Evolutionary conservation across 2,888 invertebrate genomes (phyloP).

Genomic region (Xestia xanthographa): DNA sequence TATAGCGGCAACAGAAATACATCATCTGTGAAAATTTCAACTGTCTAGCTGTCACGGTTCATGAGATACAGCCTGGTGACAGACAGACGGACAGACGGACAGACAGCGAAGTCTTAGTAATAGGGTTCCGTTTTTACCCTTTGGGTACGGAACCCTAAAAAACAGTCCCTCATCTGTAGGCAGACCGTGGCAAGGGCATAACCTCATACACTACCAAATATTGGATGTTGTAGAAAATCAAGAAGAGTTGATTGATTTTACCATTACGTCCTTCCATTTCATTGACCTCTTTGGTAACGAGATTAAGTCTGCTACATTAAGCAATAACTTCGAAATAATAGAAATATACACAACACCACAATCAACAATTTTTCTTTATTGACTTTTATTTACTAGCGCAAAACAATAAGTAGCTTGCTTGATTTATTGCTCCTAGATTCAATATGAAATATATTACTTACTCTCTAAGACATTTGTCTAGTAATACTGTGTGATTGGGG

Average conservation of each 20-base stretch:
- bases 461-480: slow-evolving; percentile 3
- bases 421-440: slow-evolving; percentile 46
- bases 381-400: slow-evolving; percentile 49
- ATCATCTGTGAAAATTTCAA: no score
- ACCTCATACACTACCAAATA: not conserved
- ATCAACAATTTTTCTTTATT: slow-evolving; percentile 46
- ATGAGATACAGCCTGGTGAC: no score
- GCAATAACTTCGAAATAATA: slow-evolving; percentile 32
- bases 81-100: no score
- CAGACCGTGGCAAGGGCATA: not conserved
- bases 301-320: slow-evolving; percentile 49
- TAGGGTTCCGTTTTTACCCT: no score
- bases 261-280: slow-evolving; percentile 12
- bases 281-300: slow-evolving; percentile 18
- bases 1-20: no score
- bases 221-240: not conserved
- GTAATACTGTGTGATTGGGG: slow-evolving; percentile 17
- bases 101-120: no score
- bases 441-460: slow-evolving; percentile 41
- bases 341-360: slow-evolving; percentile 6
- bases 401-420: slow-evolving; percentile 46
- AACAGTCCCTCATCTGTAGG: not conserved
- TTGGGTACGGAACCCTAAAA: no score
- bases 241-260: slow-evolving; percentile 14
- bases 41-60: no score